Percentiles rank a stretch among this genome's conserved stretches.
phyloP scores from a whole-genome alignment of 1,140 invertebrate genomes.

The Trichomalopsis sarcophagae region DNA sequence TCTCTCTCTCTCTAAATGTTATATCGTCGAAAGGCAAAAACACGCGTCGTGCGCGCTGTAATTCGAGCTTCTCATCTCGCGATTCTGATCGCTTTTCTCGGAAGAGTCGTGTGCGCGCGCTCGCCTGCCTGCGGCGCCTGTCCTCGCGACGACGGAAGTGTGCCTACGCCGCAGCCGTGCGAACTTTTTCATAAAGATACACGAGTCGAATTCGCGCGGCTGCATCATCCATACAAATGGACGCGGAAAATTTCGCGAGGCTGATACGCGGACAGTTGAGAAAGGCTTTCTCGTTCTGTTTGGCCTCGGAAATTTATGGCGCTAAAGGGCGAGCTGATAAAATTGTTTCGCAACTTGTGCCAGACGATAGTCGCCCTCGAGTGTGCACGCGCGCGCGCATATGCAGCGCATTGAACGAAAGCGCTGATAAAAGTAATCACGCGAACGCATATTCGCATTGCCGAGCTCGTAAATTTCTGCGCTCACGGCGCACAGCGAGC shows the following conservation, averaged over 20 bases:
- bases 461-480: conserved; percentile 23
- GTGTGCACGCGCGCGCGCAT: neutral
- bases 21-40: conserved; percentile 68
- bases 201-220: too few relatives aligned
- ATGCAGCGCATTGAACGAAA: conserved; percentile 1
- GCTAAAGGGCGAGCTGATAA: neutral
- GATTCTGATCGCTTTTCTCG: conserved; percentile 39
- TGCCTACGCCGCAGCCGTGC: conserved; percentile 1
- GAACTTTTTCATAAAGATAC: conserved; percentile 15
- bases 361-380: neutral
- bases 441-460: neutral
- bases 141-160: conserved; percentile 10
- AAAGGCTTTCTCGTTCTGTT: neutral
- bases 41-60: conserved; percentile 55
- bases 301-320: conserved; percentile 11
- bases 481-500: too few relatives aligned
- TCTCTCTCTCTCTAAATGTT: conserved; percentile 58
- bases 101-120: neutral
- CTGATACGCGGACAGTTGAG: neutral
- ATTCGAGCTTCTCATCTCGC: conserved; percentile 65
- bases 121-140: neutral
- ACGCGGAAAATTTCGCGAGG: neutral
- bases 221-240: neutral
- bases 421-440: conserved; percentile 17
- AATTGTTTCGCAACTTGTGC: conserved; percentile 15